Conservation (phyloP, 2,797 vertebrate genomes). For the Rallus crepitans region DNA sequence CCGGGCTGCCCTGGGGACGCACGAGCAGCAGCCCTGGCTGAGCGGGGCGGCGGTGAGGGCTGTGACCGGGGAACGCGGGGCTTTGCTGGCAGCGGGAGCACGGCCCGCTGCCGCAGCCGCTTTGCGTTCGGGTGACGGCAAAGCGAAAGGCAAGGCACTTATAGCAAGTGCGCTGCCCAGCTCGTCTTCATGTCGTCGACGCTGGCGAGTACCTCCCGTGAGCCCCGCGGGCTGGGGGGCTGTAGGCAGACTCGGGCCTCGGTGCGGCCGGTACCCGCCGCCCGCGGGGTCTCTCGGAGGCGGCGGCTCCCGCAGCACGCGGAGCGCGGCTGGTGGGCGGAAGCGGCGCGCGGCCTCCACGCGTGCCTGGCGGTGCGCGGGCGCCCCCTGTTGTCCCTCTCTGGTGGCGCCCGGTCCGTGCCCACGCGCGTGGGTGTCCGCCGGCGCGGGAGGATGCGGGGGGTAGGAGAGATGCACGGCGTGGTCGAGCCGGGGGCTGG, state of each 20-base stretch:
- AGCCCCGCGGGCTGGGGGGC: rapidly evolving
- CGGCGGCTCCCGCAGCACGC: too few species aligned
- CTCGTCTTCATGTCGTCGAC: neutral
- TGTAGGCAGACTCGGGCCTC: rapidly evolving
- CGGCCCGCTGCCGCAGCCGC: rapidly evolving
- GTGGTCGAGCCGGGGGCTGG: rapidly evolving
- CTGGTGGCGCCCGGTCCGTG: neutral
- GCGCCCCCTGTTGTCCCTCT: neutral
- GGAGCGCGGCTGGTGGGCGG: too few species aligned
- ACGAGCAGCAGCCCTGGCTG: rapidly evolving
- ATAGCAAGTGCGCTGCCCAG: neutral
- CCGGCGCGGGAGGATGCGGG: too few species aligned
- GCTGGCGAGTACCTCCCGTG: rapidly evolving
- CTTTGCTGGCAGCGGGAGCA: rapidly evolving
- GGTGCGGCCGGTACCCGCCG: neutral
- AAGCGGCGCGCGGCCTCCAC: neutral
- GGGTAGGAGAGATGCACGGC: too few species aligned
- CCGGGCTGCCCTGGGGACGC: rapidly evolving
- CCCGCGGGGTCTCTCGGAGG: rapidly evolving
- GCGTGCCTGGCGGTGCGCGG: neutral
- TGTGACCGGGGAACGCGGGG: rapidly evolving
- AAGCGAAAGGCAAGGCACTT: neutral
- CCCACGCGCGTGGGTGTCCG: too few species aligned
- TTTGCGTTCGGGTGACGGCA: neutral
- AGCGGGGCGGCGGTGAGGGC: rapidly evolving